Evolutionary conservation across 2,113 vertebrate species (phyloP).

Genomic region (Eulemur rufifrons): DNA sequence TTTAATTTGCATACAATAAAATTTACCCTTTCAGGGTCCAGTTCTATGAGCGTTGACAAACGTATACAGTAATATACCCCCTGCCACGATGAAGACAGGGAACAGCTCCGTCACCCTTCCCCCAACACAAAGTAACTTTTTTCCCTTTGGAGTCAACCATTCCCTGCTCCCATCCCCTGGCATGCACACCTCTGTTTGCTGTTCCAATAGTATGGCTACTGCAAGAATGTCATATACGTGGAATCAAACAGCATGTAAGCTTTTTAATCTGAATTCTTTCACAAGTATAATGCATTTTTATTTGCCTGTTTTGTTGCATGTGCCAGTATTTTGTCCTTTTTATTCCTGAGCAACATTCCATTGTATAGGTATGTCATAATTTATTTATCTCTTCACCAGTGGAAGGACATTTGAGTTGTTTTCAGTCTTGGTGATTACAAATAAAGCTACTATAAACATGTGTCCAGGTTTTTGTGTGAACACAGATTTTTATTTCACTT

Average conservation of each 20-base stretch:
- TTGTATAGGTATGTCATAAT: background rate
- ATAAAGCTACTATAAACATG: background rate
- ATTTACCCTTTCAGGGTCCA: background rate
- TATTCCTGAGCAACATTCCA: background rate
- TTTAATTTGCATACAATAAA: background rate
- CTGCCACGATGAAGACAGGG: background rate
- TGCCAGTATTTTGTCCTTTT: background rate
- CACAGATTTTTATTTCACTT: background rate
- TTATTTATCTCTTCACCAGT: background rate
- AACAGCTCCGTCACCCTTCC: background rate
- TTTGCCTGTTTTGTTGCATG: background rate
- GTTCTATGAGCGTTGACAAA: background rate
- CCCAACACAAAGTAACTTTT: background rate
- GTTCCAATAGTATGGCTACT: background rate
- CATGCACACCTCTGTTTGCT: background rate
- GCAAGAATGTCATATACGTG: background rate
- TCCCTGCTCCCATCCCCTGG: background rate
- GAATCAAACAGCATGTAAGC: background rate
- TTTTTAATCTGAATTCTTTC: background rate
- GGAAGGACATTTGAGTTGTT: background rate
- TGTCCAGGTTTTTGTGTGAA: background rate
- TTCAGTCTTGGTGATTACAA: background rate
- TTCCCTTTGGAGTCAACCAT: background rate
- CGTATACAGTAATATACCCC: background rate
- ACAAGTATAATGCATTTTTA: background rate